Evolutionary conservation across 2,888 invertebrate species (phyloP).

Genomic region (Epistrophella euchroma): DNA sequence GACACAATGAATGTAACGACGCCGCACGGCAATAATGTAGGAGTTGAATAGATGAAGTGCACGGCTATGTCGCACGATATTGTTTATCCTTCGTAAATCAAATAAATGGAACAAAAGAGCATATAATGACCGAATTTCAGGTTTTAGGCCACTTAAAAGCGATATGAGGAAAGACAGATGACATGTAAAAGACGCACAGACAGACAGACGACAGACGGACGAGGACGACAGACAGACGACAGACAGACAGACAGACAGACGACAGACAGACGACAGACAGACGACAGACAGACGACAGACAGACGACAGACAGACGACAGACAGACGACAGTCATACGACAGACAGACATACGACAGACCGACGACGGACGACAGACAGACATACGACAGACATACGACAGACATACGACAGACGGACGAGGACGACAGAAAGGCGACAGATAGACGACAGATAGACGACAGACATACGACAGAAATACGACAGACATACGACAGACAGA

Average conservation of each 20-base stretch:
- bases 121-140: neutral
- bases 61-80: neutral
- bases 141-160: too few relatives aligned
- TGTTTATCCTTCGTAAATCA: neutral
- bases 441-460: too few relatives aligned
- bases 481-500: neutral
- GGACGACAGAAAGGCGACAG: too few relatives aligned
- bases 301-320: neutral
- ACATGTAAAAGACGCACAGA: too few relatives aligned
- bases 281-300: neutral
- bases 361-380: neutral
- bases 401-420: too few relatives aligned
- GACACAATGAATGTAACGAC: slow-evolving; percentile 7
- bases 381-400: neutral
- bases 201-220: neutral
- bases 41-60: neutral
- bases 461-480: neutral
- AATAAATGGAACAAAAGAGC: neutral
- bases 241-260: too few relatives aligned
- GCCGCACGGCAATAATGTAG: neutral
- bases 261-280: neutral
- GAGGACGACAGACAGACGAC: neutral
- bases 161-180: neutral
- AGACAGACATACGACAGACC: neutral
- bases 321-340: neutral